Base-by-base conservation (phyloP, 2,888 invertebrate species). In the Suillia variegata region DNA sequence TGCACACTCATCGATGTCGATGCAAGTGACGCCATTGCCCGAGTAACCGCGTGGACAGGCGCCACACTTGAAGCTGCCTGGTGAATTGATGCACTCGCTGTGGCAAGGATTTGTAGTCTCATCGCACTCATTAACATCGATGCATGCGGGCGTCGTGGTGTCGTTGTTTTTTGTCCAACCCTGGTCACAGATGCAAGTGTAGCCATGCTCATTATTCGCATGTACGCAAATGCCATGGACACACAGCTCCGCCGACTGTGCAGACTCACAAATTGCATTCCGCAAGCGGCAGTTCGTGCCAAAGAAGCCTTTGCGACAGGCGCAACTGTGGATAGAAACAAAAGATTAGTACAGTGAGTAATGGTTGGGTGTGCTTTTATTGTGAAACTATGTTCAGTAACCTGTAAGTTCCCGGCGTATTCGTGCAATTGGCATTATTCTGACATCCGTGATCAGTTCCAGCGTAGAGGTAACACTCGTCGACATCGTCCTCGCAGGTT, bases 401-500 rank as follows among this genome's bases (percentile, higher is more conserved):
- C 88, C 88, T 87, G 79, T 92, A 96, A 45, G 89, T 85, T 58
- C 96, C 96, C 0, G 85, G 87, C 31, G 84, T 86, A 79, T 96
- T 96, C 31, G 88, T 80, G 75, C 96, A 96, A 1, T 88, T 88
- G 0, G 90, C 96, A 51, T 92, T 92, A 82, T 96, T 94, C 83
- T 95, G 94, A 78, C 97, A 97, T 1, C 94, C 95, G 31, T 93
- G 84, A 75, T 92, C 94, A 0, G 95, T 95, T 6, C 93, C 93
- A 2, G 85, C 84, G 71, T 89, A 90, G 70, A 85, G 85, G 1
- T 85, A 83, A 79, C 98, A 97, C 82, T 97, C 97, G 74, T 98
- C 91, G 0, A 96, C 90, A 80, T 97, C 96, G 1, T 82, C 79
- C 55, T 88, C 87, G 78, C 97, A 97, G 0, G 80, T 82, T n/a